These are phyloP conservation scores for Drosophila guanche DNA, from an alignment of 1,140 invertebrate genomes.

Conservation along the genomic window DNA sequence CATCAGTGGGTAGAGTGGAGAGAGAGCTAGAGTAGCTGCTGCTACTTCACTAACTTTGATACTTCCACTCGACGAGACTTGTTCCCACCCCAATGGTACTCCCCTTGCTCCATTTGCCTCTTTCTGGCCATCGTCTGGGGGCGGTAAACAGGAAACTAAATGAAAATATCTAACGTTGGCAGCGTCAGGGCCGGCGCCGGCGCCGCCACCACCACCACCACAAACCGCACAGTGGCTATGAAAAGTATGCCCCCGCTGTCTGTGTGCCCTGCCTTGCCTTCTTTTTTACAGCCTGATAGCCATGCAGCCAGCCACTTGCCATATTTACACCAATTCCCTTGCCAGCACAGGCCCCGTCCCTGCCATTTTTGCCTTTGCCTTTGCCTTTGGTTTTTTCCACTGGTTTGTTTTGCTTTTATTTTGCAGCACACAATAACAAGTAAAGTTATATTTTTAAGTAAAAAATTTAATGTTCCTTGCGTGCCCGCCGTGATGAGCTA, in stretches of 20 bases:
- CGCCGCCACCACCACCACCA: slow-evolving; percentile 22
- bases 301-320: slow-evolving; percentile 63
- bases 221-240: slow-evolving; percentile 66
- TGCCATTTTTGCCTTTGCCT: slow-evolving; percentile 59
- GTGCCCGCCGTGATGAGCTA: not conserved
- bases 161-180: slow-evolving; percentile 80
- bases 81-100: not conserved
- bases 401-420: slow-evolving; percentile 25
- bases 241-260: slow-evolving; percentile 62
- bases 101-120: not conserved
- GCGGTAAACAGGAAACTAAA: slow-evolving; percentile 70
- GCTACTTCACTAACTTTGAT: slow-evolving; percentile 80
- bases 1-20: slow-evolving; percentile 26
- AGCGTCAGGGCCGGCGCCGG: slow-evolving; percentile 24
- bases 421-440: slow-evolving; percentile 45
- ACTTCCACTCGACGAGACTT: slow-evolving; percentile 74
- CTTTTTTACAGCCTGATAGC: slow-evolving; percentile 27
- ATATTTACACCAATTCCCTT: slow-evolving; percentile 79
- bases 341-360: slow-evolving; percentile 10
- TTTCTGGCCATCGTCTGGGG: slow-evolving; percentile 7
- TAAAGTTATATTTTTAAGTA: slow-evolving; percentile 48
- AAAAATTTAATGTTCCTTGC: slow-evolving; percentile 62
- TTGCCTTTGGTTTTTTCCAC: not conserved
- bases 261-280: slow-evolving; percentile 9
- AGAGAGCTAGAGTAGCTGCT: too few relatives aligned